Conservation (phyloP, 1,140 invertebrate species). For the Drosophila rufa region DNA sequence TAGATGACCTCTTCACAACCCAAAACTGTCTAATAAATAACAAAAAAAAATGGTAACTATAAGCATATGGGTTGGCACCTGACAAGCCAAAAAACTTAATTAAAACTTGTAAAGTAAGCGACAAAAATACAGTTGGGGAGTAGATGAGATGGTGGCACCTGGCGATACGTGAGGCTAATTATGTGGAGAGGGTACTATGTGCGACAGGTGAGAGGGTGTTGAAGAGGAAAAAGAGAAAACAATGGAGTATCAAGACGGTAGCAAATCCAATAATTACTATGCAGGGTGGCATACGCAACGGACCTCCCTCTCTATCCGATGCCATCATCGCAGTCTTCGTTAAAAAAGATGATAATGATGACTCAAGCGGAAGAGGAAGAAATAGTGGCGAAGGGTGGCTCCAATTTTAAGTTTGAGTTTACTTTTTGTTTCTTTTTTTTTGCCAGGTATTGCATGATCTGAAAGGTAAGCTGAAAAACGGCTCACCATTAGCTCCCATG, state of each 20-base stretch:
- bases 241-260: constrained; percentile 49
- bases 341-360: constrained; percentile 43
- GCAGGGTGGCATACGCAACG: constrained; percentile 49
- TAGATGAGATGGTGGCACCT: constrained; percentile 44
- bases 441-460: constrained; percentile 3
- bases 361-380: constrained; percentile 51
- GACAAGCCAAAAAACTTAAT: constrained; percentile 36
- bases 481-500: background rate
- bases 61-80: constrained; percentile 5
- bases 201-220: constrained; percentile 17
- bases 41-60: background rate
- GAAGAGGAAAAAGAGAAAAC: constrained; percentile 44
- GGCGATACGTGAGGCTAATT: constrained; percentile 69
- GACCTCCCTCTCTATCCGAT: background rate
- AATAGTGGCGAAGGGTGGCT: constrained; percentile 8
- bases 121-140: constrained; percentile 34
- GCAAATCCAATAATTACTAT: constrained; percentile 63
- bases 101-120: constrained; percentile 37
- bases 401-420: constrained; percentile 11
- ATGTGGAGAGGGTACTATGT: constrained; percentile 44
- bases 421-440: background rate
- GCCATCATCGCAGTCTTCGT: constrained; percentile 17
- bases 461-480: constrained; percentile 26
- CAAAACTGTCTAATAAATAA: constrained; percentile 26
- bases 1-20: background rate